A percentile compares a stretch with the other conserved stretches of the same genome.
phyloP scores from a whole-genome alignment of 2,888 invertebrate genomes.

The Heliconius charithonia region DNA sequence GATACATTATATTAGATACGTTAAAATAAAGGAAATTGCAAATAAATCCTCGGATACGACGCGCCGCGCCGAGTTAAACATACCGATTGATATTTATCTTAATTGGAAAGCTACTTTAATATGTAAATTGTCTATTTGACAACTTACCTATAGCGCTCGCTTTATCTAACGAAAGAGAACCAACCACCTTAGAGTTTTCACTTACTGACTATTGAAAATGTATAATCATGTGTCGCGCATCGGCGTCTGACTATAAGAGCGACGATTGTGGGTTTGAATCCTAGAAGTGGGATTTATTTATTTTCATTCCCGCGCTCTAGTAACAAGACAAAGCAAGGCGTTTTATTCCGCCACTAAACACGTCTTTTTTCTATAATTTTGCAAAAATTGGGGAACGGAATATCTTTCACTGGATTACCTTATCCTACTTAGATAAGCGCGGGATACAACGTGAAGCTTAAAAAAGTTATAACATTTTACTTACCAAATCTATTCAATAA shows the following conservation, averaged over 20 bases:
- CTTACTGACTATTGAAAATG: not conserved
- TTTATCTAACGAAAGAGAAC: not conserved
- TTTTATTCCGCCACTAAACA: too few relatives aligned
- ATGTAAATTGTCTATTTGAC: conserved; percentile 20
- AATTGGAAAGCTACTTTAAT: conserved; percentile 19
- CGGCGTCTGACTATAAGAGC: too few relatives aligned
- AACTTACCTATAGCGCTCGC: not conserved
- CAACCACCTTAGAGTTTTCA: not conserved
- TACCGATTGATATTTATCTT: conserved; percentile 10
- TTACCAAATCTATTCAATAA: too few relatives aligned
- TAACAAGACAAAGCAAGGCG: too few relatives aligned
- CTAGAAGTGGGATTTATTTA: too few relatives aligned
- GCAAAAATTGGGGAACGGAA: too few relatives aligned
- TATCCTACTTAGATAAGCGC: too few relatives aligned
- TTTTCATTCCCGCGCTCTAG: too few relatives aligned
- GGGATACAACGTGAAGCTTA: too few relatives aligned
- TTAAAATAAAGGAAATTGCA: conserved; percentile 29
- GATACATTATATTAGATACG: conserved; percentile 4
- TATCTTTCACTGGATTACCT: too few relatives aligned
- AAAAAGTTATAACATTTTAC: too few relatives aligned
- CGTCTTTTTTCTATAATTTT: too few relatives aligned
- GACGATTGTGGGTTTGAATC: not conserved
- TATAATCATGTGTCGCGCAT: not conserved
- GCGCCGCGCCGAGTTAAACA: conserved; percentile 4
- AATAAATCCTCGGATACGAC: conserved; percentile 29